Evolutionary conservation across 2,888 invertebrate species (phyloP), one percentile per base, ranked within the genome.

Genomic region (Plemyria rubiginata): DNA sequence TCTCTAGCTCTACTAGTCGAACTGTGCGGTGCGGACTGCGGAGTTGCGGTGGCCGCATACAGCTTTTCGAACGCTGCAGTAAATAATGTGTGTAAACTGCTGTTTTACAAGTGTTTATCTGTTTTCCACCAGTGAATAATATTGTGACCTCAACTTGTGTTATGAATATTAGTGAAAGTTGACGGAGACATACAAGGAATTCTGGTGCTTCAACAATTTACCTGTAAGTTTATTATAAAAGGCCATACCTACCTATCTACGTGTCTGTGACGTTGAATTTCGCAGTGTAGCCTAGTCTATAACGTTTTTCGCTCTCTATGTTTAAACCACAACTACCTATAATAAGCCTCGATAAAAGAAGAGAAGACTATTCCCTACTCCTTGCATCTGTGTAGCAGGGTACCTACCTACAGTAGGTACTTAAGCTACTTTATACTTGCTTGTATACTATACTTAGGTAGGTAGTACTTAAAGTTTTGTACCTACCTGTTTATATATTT

Each of bases 151-250:
- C 84, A 81, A 82, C 76, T 80, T 87, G 87, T 92, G 91, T 87
- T 88, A 92, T 92, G 92, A 88, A 85, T 88, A 86, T 87, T 80
- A 79, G 84, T 84, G 87, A 85, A 80, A 85, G 88, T 87, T 91
- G 87, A 89, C 86, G 85, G 82, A 81, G 84, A 76, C 78, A 81
- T 77, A 76, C 77, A 81, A 86, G 85, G 82, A 85, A 87, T 84
- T 86, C 80, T 79, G 85, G 83, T 81, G 85, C 81, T 80, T 84
- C 80, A 77, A 79, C 74, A 88, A 86, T 87, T 86, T 87, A 86
- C 84, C 84, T 84, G 89, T 90, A 88, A 90, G 90, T 89, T 74
- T 78, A 79, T 75, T 80, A 80, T 76, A 78, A 74, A 73, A 81
- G 79, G 79, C 81, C 79, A 82, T 68, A 88, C 45, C 45, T 45